Base-by-base conservation (phyloP, 2,888 invertebrate genomes). In the Malthinus flaveolus region DNA sequence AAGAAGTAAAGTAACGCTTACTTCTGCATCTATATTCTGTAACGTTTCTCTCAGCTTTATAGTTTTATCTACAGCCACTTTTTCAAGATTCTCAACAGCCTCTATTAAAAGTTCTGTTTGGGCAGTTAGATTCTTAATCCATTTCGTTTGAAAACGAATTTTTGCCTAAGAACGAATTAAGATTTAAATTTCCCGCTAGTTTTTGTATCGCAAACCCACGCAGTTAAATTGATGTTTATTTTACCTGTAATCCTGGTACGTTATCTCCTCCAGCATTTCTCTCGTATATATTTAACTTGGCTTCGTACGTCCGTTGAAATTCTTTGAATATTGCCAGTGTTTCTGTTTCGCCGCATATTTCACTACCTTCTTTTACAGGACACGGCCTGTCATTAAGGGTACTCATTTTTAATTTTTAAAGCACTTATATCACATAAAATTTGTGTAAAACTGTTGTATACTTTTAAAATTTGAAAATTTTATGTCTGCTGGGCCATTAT, bases 61-160 rank as follows among this genome's bases (percentile, higher is more conserved):
- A 13, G 88, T 83, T 65, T 85, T 80, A 48, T 81, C 76, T 12
- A 84, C 83, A 46, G 88, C 86, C 67, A 88, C 87, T 15, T 78
- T 73, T 75, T 90, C 89, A 67, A 90, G 73, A 68, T 88, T 87
- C 71, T 86, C 84, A 1, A 90, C 85, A 1, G 86, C 85, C 53
- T 81, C 82, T 49, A 85, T 85, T 66, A 90, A 79, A 78, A 88
- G 81, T 42, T 83, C 78, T 76, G 89, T 90, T 78, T 90, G 89
- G 31, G 84, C 86, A 36, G 82, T 82, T 69, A 89, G 79, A 76
- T 89, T 87, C 46, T 80, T 76, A 62, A 89, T 85, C 88, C 88
- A 89, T 51, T 85, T 81, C 60, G 82, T 78, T 65, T 88, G 82
- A 57, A 87, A 81, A 35, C 82, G 78, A 64, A 87, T 78, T 75